Evolutionary conservation across 2,797 vertebrate species (phyloP).

Genomic region (Darevskia nairensis): DNA sequence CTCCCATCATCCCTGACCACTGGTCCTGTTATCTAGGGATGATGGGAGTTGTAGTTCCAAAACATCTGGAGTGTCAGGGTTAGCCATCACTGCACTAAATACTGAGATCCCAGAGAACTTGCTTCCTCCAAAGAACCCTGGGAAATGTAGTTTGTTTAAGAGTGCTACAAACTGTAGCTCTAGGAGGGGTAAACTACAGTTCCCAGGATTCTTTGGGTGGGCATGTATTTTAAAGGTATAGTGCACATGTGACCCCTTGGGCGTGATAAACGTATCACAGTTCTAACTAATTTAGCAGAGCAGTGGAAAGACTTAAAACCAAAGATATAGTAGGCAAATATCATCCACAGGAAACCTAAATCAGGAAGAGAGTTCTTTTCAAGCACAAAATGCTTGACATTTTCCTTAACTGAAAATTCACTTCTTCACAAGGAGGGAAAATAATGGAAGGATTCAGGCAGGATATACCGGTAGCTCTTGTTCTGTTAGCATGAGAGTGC

Average conservation of each 20-base stretch:
- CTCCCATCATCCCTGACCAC: too few species aligned
- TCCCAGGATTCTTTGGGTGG: too few species aligned
- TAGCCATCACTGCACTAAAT: too few species aligned
- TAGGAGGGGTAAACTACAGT: too few species aligned
- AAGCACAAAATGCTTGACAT: not conserved
- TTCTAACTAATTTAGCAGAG: slow-evolving; percentile 4
- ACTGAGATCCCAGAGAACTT: not conserved
- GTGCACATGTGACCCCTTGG: not conserved
- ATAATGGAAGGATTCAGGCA: not conserved
- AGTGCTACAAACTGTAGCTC: too few species aligned
- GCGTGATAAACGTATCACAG: not conserved
- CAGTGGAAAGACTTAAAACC: not conserved
- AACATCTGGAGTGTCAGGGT: too few species aligned
- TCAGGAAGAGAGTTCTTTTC: not conserved
- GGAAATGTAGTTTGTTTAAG: too few species aligned
- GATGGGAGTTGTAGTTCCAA: too few species aligned
- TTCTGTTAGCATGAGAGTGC: not conserved
- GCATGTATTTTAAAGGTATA: too few species aligned
- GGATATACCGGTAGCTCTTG: not conserved
- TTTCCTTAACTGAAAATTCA: not conserved
- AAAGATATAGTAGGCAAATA: not conserved
- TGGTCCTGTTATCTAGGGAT: too few species aligned
- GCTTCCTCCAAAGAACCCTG: too few species aligned
- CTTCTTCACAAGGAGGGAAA: not conserved
- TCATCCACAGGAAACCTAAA: not conserved